phyloP scores from a whole-genome alignment of 2,113 vertebrate genomes.

The Hoplias malabaricus region DNA sequence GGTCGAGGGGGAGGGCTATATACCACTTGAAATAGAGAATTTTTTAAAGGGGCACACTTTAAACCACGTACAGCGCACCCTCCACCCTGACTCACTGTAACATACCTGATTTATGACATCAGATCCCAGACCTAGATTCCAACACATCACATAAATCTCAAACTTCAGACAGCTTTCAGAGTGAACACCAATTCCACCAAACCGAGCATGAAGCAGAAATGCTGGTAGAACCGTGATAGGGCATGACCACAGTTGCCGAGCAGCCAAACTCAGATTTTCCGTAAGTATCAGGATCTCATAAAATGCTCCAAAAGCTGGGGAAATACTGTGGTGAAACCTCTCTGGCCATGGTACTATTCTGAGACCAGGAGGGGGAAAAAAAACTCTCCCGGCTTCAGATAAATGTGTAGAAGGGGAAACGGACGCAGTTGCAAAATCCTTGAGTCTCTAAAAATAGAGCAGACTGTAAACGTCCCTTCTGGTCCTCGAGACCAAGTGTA shows the following conservation, averaged over 20 bases:
- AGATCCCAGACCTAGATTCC: too few species aligned
- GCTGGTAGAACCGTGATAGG: neutral
- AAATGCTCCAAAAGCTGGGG: conserved; percentile 14
- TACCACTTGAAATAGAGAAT: too few species aligned
- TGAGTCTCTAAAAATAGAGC: conserved; percentile 38
- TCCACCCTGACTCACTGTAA: too few species aligned
- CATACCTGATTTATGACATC: too few species aligned
- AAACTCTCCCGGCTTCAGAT: neutral
- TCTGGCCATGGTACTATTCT: conserved; percentile 9
- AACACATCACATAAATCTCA: too few species aligned
- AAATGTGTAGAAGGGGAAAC: neutral
- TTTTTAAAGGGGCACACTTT: too few species aligned
- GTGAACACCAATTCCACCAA: neutral
- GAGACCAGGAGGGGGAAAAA: too few species aligned
- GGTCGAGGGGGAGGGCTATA: too few species aligned
- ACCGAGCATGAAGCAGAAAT: neutral
- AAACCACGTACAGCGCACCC: too few species aligned
- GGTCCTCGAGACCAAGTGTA: neutral
- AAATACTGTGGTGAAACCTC: conserved; percentile 18
- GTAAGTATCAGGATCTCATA: conserved; percentile 24
- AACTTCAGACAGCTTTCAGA: too few species aligned
- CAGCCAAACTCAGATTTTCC: conserved; percentile 31
- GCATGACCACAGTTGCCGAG: neutral
- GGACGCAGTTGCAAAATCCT: conserved; percentile 24
- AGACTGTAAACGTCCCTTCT: conserved; percentile 19